Evolutionary conservation across 2,888 invertebrate species (phyloP).

Genomic region (Caenorhabditis sp.): DNA sequence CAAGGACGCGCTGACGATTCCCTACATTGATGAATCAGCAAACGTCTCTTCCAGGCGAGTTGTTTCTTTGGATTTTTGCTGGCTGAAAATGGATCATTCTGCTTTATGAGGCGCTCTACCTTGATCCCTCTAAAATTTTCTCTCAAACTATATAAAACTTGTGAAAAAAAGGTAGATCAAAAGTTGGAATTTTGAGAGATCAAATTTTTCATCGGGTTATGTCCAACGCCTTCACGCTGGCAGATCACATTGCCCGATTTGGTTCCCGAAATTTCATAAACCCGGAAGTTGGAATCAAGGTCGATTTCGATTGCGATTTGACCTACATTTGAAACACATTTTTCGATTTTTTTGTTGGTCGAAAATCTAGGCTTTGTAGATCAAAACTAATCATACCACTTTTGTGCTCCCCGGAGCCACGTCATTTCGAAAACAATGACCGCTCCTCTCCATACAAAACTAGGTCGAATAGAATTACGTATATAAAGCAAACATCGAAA

Average conservation of each 20-base stretch:
- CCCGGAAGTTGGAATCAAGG: constrained; percentile 2
- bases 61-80: background rate
- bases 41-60: constrained; percentile 68
- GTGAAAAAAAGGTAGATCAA: too few species aligned
- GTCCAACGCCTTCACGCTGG: too few species aligned
- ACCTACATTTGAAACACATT: constrained; percentile 1
- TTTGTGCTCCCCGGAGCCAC: background rate
- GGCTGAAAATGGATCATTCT: background rate
- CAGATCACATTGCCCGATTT: too few species aligned
- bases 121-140: too few species aligned
- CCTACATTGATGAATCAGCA: constrained; percentile 77
- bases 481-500: background rate
- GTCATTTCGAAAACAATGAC: constrained; percentile 2
- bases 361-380: too few species aligned
- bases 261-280: too few species aligned
- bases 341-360: too few species aligned
- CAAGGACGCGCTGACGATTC: constrained; percentile 75
- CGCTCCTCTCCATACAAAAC: background rate
- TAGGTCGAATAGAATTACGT: constrained; percentile 12
- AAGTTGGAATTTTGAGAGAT: too few species aligned
- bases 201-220: too few species aligned
- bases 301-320: background rate
- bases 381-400: background rate
- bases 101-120: too few species aligned
- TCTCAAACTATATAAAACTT: background rate